Conservation (phyloP, 2,888 invertebrate species). For the Mimumesa dahlbomi region DNA sequence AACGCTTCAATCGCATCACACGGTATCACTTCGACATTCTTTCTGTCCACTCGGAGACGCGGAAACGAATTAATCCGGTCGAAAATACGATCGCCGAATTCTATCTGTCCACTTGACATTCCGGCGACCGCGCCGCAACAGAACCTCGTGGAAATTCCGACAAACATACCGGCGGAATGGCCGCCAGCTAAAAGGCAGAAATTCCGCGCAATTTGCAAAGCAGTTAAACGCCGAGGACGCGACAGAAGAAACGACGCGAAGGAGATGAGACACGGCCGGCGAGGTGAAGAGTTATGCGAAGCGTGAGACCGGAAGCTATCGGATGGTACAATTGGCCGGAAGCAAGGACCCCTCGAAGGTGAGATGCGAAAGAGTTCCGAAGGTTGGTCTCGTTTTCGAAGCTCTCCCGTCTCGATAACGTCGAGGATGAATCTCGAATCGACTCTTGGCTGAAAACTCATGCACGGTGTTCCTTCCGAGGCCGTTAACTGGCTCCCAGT, state of each 20-base stretch:
- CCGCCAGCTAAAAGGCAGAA: constrained; percentile 19
- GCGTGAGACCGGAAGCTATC: constrained; percentile 67
- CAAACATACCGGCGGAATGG: constrained; percentile 4
- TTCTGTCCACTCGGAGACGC: too few relatives aligned
- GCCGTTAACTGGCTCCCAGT: constrained; percentile 36
- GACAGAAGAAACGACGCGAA: constrained; percentile 16
- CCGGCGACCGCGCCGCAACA: background rate
- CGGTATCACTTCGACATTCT: too few relatives aligned
- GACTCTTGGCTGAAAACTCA: constrained; percentile 29
- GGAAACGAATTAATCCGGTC: constrained; percentile 20
- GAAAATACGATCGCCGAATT: constrained; percentile 14
- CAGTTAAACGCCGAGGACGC: constrained; percentile 16
- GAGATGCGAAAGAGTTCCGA: constrained; percentile 31
- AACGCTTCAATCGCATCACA: too few relatives aligned
- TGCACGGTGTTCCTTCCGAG: constrained; percentile 25
- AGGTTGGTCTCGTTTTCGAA: constrained; percentile 28
- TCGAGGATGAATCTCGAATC: constrained; percentile 21
- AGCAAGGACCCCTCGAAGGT: constrained; percentile 55
- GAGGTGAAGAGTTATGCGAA: constrained; percentile 60
- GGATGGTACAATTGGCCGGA: constrained; percentile 65
- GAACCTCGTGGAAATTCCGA: constrained; percentile 24
- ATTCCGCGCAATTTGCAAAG: constrained; percentile 40
- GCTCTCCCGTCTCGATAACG: constrained; percentile 27
- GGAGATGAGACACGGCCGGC: constrained; percentile 31
- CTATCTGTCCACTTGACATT: background rate